phyloP scores from a whole-genome alignment of 2,797 vertebrate genomes.

The Babyrousa celebensis region DNA sequence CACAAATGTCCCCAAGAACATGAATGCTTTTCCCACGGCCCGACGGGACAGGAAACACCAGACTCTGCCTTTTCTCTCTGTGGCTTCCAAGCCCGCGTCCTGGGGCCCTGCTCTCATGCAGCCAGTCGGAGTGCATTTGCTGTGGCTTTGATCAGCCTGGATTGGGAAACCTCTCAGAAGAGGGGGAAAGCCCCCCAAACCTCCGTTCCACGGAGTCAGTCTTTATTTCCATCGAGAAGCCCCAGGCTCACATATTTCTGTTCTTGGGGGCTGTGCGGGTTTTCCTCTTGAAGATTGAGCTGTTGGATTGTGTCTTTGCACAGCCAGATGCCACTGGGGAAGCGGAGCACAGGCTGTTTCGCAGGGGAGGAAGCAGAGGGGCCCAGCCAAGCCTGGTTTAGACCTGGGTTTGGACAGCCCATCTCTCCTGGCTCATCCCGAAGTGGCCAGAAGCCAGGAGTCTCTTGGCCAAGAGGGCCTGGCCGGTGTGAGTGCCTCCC shows the following conservation, averaged over 20 bases:
- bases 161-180: slow-evolving; percentile 3
- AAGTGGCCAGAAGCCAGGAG: neutral
- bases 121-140: fast-evolving
- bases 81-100: neutral
- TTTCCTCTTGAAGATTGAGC: slow-evolving; percentile 37
- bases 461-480: neutral
- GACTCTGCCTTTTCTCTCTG: neutral
- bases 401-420: neutral
- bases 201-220: neutral
- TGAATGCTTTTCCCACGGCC: fast-evolving
- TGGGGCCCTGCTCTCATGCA: fast-evolving
- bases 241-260: neutral
- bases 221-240: neutral
- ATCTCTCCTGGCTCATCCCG: neutral
- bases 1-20: neutral
- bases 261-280: neutral
- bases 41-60: neutral
- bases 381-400: neutral
- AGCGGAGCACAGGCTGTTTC: neutral
- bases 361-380: fast-evolving
- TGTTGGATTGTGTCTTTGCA: neutral
- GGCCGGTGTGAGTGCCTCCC: fast-evolving
- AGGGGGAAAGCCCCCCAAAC: neutral
- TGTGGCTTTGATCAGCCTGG: neutral
- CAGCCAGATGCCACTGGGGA: fast-evolving